Evolutionary conservation across 2,888 invertebrate genomes (phyloP), one percentile per base, ranked within the genome.

Genomic region (Yponomeuta evonymella): DNA sequence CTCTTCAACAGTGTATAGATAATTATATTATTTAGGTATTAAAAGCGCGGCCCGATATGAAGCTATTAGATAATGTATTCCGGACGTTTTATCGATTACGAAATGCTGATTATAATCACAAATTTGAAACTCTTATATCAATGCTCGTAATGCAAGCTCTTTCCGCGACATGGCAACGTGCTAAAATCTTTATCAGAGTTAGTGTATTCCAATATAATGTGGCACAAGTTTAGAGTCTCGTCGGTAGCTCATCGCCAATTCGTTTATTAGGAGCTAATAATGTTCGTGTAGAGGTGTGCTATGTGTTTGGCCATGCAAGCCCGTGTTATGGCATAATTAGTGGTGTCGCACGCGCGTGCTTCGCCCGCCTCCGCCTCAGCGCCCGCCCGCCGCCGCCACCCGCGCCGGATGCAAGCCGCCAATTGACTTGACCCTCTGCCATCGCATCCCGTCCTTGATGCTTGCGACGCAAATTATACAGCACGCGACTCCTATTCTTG

Each of bases 401-500:
- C 69, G 29, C 23, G 69, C 85, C 89, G 90, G 89, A 89, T 86
- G 89, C 83, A 81, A 86, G 84, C 81, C 87, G 83, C 86, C 89
- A 90, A 90, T 91, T 90, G 90, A 88, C 85, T 90, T 90, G 90
- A 90, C 90, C 90, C 89, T 84, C 86, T 85, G 86, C 79, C 83
- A 81, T 66, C 71, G 48, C 73, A 74, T 74, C 74, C 74, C 73
- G 73, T 71, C 67, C 70, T 70, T 43, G 69, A 48, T 62, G 65
- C 71, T 48, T 33, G 65, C 51, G 51, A 58, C 51, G 70, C 67
- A 64, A 51, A 51, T 70, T 71, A 72, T 65, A 23, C 70, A 72
- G 72, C 72, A 73, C 71, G 72, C 72, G 71, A 67, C 70, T 63
- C 48, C 43, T 36, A 70, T 67, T 67, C 70, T 23, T 12, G 12